Percentiles rank a stretch among this genome's conserved stretches.
phyloP scores from a whole-genome alignment of 1,140 invertebrate species.

The Holcopasites calliopsidis region DNA sequence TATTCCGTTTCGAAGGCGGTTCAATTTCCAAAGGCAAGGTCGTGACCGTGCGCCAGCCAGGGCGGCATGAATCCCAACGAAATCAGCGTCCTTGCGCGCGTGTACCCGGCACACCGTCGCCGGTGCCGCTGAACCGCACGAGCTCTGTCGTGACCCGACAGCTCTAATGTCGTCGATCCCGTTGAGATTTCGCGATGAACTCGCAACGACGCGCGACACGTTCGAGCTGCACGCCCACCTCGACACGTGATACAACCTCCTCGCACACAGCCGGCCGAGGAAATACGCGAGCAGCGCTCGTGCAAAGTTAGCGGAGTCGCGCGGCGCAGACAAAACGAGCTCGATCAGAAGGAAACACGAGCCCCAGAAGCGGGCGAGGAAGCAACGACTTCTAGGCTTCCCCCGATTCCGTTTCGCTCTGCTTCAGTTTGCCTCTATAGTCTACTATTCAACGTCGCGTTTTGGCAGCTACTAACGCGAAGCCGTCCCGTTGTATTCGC shows the following conservation, averaged over 20 bases:
- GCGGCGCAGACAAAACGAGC: neutral
- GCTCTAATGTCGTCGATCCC: conserved; percentile 49
- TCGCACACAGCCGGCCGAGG: neutral
- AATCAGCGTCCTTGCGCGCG: conserved; percentile 39
- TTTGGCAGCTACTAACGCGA: conserved; percentile 55
- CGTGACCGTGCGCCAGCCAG: conserved; percentile 17
- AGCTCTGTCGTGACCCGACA: conserved; percentile 45
- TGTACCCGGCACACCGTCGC: conserved; percentile 37
- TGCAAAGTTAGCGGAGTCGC: neutral
- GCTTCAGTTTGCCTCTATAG: neutral
- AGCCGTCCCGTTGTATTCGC: conserved; percentile 5
- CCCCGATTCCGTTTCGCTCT: too few species aligned
- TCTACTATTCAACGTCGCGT: too few species aligned
- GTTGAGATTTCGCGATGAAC: conserved; percentile 27
- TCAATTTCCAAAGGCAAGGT: conserved; percentile 29
- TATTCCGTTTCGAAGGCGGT: too few species aligned
- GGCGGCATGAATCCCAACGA: conserved; percentile 22
- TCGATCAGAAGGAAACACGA: neutral
- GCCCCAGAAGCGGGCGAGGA: neutral
- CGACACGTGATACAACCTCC: neutral
- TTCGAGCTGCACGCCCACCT: neutral
- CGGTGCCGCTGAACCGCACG: conserved; percentile 38
- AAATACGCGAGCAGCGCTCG: neutral
- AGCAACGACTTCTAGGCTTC: neutral
- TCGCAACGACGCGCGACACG: neutral